phyloP scores from a whole-genome alignment of 1,140 invertebrate genomes.

The Panulirus ornatus region DNA sequence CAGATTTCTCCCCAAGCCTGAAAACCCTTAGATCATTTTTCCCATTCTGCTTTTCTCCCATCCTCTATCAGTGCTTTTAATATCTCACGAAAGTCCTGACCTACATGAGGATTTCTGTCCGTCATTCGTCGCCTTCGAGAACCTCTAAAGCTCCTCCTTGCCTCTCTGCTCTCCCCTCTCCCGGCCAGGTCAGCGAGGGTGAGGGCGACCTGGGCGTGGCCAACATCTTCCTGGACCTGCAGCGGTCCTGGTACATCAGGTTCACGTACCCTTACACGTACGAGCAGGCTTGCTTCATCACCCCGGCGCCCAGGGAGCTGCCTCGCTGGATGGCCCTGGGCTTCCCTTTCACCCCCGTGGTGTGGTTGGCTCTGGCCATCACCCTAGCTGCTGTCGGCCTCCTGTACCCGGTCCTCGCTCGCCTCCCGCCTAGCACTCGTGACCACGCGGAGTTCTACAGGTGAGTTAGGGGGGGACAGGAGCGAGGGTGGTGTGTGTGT shows the following conservation, averaged over 20 bases:
- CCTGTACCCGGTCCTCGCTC: background rate
- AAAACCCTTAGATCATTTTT: background rate
- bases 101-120: background rate
- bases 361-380: background rate
- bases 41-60: background rate
- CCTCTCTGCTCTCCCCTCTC: background rate
- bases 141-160: background rate
- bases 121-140: background rate
- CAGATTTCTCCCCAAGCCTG: background rate
- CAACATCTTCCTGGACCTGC: constrained; percentile 26
- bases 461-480: background rate
- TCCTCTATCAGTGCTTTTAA: background rate
- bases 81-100: background rate
- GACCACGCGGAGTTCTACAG: constrained; percentile 31
- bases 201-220: constrained; percentile 11
- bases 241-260: background rate
- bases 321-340: constrained; percentile 30
- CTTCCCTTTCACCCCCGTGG: background rate
- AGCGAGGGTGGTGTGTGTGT: background rate
- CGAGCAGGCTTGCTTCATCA: constrained; percentile 39
- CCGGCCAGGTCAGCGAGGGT: background rate
- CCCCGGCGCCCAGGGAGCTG: constrained; percentile 6
- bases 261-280: constrained; percentile 38
- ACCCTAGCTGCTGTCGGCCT: background rate
- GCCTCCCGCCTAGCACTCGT: background rate